phyloP scores from a whole-genome alignment of 2,113 vertebrate species.

The Leptosomus discolor region DNA sequence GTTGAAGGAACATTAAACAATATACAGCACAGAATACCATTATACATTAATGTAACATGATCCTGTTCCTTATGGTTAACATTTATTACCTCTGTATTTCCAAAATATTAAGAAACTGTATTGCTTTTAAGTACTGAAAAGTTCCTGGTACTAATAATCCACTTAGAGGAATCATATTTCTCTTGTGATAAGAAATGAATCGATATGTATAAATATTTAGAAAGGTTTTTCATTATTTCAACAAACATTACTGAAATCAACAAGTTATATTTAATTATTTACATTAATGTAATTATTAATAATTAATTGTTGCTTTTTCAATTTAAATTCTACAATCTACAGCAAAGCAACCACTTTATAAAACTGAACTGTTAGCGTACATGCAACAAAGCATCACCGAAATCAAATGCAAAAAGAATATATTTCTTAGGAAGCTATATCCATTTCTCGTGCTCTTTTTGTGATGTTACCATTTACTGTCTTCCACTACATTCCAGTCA shows the following conservation, averaged over 20 bases:
- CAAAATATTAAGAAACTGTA: not conserved
- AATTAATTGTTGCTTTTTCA: not conserved
- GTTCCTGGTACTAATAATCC: not conserved
- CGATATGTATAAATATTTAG: not conserved
- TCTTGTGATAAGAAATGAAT: not conserved
- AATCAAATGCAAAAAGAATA: not conserved
- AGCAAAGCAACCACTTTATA: not conserved
- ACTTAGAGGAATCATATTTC: not conserved
- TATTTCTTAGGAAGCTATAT: not conserved
- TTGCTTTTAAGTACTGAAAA: constrained; percentile 1
- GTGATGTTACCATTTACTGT: not conserved
- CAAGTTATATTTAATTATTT: not conserved
- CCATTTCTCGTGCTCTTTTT: not conserved
- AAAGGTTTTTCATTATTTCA: not conserved
- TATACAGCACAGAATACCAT: not conserved
- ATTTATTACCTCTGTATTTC: not conserved
- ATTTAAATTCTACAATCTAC: not conserved
- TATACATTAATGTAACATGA: not conserved
- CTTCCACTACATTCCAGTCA: not conserved
- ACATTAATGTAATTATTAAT: not conserved
- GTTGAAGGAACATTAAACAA: not conserved
- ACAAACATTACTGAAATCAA: constrained; percentile 17
- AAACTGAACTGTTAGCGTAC: not conserved
- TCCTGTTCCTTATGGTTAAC: not conserved
- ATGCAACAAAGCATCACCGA: not conserved